Percentiles rank a stretch among this genome's conserved stretches.
phyloP scores from a whole-genome alignment of 2,113 vertebrate species.

The Tragelaphus imberbis region DNA sequence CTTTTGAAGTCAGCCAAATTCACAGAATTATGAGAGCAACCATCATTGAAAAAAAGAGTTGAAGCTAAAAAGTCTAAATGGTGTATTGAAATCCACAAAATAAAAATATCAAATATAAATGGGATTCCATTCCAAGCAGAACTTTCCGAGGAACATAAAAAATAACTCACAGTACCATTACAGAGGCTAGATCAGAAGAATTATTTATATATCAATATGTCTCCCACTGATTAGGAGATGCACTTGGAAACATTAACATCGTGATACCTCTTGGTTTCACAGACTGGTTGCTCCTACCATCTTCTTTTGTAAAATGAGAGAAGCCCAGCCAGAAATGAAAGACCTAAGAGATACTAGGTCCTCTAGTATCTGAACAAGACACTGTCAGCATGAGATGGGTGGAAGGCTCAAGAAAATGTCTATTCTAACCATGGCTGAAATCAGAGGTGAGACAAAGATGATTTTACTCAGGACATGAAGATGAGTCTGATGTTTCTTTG shows the following conservation, averaged over 20 bases:
- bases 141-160: not conserved
- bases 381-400: not conserved
- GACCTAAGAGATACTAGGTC: not conserved
- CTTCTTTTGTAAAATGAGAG: not conserved
- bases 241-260: not conserved
- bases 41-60: not conserved
- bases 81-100: not conserved
- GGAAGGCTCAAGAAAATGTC: not conserved
- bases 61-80: not conserved
- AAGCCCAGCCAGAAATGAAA: not conserved
- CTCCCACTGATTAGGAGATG: not conserved
- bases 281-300: not conserved
- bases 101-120: not conserved
- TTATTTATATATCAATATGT: not conserved
- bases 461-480: not conserved
- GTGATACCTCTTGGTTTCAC: not conserved
- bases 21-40: not conserved
- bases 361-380: not conserved
- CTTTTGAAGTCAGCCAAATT: not conserved
- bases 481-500: not conserved
- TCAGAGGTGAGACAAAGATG: not conserved
- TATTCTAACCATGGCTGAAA: not conserved
- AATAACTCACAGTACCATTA: not conserved
- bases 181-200: not conserved
- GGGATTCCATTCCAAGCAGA: not conserved